These are phyloP conservation scores for Eilema sororculum DNA, from an alignment of 2,888 invertebrate genomes.

Conservation along the genomic window DNA sequence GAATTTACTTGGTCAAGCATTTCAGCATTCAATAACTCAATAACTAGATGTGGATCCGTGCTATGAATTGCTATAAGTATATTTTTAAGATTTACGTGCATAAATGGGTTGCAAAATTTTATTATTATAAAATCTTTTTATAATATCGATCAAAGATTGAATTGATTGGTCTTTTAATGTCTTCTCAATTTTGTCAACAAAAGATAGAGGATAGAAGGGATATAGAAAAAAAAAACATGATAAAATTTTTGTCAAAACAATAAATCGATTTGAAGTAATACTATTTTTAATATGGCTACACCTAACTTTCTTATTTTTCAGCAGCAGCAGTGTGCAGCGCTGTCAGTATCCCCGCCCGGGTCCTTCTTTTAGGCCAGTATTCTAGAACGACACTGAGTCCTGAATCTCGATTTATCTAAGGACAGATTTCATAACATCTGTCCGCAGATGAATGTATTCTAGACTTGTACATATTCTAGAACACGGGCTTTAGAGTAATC, in stretches of 20 bases:
- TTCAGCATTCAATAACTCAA: too few species aligned
- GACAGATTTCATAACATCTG: too few species aligned
- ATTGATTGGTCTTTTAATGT: background rate
- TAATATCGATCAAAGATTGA: too few species aligned
- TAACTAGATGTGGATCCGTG: too few species aligned
- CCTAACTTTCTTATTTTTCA: constrained; percentile 6
- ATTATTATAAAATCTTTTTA: too few species aligned
- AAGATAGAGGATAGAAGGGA: background rate
- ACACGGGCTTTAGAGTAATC: constrained; percentile 19
- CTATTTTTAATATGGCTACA: constrained; percentile 3
- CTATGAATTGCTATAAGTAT: too few species aligned
- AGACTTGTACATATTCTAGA: too few species aligned
- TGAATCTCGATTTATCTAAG: too few species aligned
- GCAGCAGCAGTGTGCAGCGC: constrained; percentile 14
- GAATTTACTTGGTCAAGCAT: background rate
- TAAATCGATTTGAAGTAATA: background rate
- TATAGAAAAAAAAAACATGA: background rate
- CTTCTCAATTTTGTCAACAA: background rate
- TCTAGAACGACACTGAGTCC: too few species aligned
- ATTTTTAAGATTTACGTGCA: background rate
- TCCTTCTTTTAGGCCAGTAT: background rate
- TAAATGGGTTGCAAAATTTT: too few species aligned
- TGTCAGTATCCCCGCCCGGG: constrained; percentile 19
- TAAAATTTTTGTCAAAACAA: background rate
- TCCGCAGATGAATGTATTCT: too few species aligned